These are phyloP conservation scores for Aphelocoma coerulescens DNA, from an alignment of 2,113 vertebrate genomes.

Conservation along the genomic window DNA sequence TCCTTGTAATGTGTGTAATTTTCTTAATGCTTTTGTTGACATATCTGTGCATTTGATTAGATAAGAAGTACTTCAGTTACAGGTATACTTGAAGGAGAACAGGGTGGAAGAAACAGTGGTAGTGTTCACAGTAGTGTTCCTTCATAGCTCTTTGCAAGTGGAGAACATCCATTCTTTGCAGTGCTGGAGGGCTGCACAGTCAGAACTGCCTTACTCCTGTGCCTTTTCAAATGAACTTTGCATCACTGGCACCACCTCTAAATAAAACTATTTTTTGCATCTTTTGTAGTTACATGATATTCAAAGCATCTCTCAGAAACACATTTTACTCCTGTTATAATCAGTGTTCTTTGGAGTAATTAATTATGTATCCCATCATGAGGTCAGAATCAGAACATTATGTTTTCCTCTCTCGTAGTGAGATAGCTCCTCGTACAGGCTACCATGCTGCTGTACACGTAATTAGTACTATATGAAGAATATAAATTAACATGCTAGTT, in stretches of 20 bases:
- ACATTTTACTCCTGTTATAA: background rate
- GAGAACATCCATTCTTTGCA: background rate
- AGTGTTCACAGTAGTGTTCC: background rate
- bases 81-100: background rate
- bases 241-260: background rate
- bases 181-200: accelerated
- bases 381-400: background rate
- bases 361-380: background rate
- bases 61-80: background rate
- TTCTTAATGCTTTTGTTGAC: background rate
- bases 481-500: conserved; percentile 51
- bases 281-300: background rate
- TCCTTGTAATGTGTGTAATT: background rate
- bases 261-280: background rate
- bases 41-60: background rate
- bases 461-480: conserved; percentile 41
- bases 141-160: background rate
- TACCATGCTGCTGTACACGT: background rate
- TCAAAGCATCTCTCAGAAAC: background rate
- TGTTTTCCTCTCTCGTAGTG: background rate
- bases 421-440: background rate
- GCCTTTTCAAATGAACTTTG: background rate
- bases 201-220: background rate
- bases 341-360: background rate
- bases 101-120: background rate